A percentile compares a stretch with the other conserved stretches of the same genome.
Conservation (phyloP, 30 jellyfish, hydroid and myxozoan genomes). For the Catostylus mosaicus region DNA sequence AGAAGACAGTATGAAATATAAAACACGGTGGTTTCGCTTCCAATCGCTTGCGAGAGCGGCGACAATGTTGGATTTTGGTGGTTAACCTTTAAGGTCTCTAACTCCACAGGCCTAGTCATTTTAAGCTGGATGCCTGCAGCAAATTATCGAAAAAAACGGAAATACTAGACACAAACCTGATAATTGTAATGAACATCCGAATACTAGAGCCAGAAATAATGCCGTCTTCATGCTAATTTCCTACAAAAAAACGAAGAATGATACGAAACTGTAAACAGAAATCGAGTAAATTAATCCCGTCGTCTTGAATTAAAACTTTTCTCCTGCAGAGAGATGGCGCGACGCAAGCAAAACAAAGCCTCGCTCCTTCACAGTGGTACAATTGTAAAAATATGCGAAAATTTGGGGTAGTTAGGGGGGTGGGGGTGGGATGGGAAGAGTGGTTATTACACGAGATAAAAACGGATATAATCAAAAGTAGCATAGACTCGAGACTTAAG, state of each 20-base stretch:
- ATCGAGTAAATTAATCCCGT: background rate
- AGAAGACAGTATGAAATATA: too few relatives aligned
- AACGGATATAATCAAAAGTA: too few relatives aligned
- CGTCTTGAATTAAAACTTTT: background rate
- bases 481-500: too few relatives aligned
- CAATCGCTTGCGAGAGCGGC: too few relatives aligned
- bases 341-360: background rate
- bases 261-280: background rate
- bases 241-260: background rate
- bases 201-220: background rate
- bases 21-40: too few relatives aligned
- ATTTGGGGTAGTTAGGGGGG: too few relatives aligned
- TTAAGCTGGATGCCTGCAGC: background rate
- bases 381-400: too few relatives aligned
- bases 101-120: background rate
- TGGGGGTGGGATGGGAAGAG: too few relatives aligned
- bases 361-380: conserved; percentile 12
- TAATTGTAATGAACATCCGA: background rate
- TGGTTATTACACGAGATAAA: too few relatives aligned
- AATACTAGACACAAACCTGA: conserved; percentile 12
- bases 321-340: background rate
- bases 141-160: background rate
- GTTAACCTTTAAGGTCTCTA: background rate
- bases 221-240: background rate
- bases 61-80: too few relatives aligned